phyloP scores from a whole-genome alignment of 1,140 invertebrate species.

The Macrostomum lignano region DNA sequence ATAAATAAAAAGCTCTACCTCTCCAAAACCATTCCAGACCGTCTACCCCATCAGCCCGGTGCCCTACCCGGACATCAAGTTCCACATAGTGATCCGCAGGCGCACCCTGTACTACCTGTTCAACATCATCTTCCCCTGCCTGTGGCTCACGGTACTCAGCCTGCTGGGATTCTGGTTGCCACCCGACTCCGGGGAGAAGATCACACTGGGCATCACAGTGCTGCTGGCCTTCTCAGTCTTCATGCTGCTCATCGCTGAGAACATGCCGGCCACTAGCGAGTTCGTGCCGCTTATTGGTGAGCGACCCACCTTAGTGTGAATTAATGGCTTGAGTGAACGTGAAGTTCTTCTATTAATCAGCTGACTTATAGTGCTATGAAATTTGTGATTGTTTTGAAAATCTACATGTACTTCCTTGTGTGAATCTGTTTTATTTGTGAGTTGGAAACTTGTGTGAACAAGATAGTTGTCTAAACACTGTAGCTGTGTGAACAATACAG shows the following conservation, averaged over 20 bases:
- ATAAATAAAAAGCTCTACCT: too few species aligned
- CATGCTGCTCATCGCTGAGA: slow-evolving; percentile 35
- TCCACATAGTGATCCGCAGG: slow-evolving; percentile 52
- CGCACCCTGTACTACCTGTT: slow-evolving; percentile 60
- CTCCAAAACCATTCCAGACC: too few species aligned
- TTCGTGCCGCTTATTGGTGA: slow-evolving; percentile 34
- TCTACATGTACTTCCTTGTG: too few species aligned
- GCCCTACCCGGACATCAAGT: slow-evolving; percentile 34
- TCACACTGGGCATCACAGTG: slow-evolving; percentile 36
- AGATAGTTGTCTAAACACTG: too few species aligned
- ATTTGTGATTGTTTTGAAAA: too few species aligned
- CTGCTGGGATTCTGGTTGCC: slow-evolving; percentile 35
- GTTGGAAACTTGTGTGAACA: too few species aligned
- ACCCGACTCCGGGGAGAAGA: slow-evolving; percentile 35
- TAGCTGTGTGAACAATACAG: too few species aligned
- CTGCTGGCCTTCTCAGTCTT: slow-evolving; percentile 36
- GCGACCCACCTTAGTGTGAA: too few species aligned
- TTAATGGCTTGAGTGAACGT: too few species aligned
- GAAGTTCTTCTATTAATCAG: too few species aligned
- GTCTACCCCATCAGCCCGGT: slow-evolving; percentile 12
- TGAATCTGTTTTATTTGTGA: too few species aligned
- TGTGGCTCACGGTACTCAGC: slow-evolving; percentile 34
- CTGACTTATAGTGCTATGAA: too few species aligned
- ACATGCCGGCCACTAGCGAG: slow-evolving; percentile 35
- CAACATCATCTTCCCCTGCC: slow-evolving; percentile 35